A percentile compares a stretch with the other conserved stretches of the same genome.
Evolutionary conservation across 1,140 invertebrate genomes (phyloP).

Genomic region (Pemphigus obesinymphae): DNA sequence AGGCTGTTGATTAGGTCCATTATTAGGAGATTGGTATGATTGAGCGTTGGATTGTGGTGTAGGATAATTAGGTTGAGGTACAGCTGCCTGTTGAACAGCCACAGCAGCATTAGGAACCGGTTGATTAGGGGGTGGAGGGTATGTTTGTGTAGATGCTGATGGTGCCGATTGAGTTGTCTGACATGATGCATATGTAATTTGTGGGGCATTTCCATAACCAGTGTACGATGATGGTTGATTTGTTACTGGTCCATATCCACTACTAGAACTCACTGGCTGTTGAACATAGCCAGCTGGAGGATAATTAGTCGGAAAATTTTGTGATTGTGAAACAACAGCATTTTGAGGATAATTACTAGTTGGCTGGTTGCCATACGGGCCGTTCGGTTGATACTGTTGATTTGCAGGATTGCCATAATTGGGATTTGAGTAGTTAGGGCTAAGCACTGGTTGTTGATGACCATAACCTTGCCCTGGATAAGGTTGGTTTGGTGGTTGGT

Average conservation of each 20-base stretch:
- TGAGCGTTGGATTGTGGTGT: constrained; percentile 14
- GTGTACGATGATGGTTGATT: constrained; percentile 28
- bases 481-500: constrained; percentile 13
- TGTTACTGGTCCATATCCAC: not conserved
- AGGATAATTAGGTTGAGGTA: constrained; percentile 8
- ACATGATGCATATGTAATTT: constrained; percentile 42
- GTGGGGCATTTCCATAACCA: constrained; percentile 42
- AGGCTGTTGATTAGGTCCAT: constrained; percentile 12
- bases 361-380: constrained; percentile 19
- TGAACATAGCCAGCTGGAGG: constrained; percentile 27
- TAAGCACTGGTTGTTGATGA: constrained; percentile 23
- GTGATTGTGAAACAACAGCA: constrained; percentile 2
- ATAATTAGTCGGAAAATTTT: constrained; percentile 19
- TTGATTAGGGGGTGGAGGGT: constrained; percentile 29
- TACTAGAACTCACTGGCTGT: constrained; percentile 34
- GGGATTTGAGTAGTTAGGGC: constrained; percentile 11
- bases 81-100: not conserved
- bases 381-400: constrained; percentile 20
- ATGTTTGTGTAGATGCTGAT: constrained; percentile 44
- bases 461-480: constrained; percentile 25
- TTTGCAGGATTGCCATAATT: constrained; percentile 16
- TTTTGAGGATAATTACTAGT: constrained; percentile 22
- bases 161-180: constrained; percentile 43
- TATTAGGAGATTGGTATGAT: constrained; percentile 13
- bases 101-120: constrained; percentile 9